Evolutionary conservation across 2,888 invertebrate genomes (phyloP), one percentile per base, ranked within the genome.

Genomic region (Serrognathus titanus): DNA sequence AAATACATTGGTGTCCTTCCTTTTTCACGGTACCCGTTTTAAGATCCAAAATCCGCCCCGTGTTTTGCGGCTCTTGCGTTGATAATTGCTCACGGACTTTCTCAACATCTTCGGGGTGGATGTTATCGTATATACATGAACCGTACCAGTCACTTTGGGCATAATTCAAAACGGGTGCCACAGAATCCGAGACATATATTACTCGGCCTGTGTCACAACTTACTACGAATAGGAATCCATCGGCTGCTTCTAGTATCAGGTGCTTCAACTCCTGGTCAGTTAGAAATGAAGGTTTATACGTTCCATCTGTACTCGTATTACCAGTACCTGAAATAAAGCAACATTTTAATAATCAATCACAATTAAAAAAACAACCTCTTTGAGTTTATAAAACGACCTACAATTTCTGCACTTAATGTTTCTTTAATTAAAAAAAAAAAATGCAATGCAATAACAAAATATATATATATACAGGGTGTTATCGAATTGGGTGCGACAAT

Each of bases 201-300:
- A 99, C 88, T 69, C 96, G 85, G 3, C 98, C 98, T 9, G 94
- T 92, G 79, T 99, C 98, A 80, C 98, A 99, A 71, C 95, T 94
- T 41, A 95, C 92, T 46, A 97, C 96, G 77, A 93, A 93, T 53
- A 99, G 83, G 80, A 99, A 99, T 2, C 99, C 99, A 81, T 99
- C 99, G 10, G 99, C 98, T 36, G 99, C 98, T 83, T 99, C 99
- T 63, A 99, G 83, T 67, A 99, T 98, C 68, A 99, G 84, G 81
- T 99, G 98, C 78, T 99, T 99, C 64, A 99, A 81, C 79, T 99
- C 99, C 79, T 99, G 97, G 80, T 99, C 99, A 53, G 98, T 98
- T 60, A 99, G 83, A 79, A 99, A 99, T 10, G 97, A 97, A 16
- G 99, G 99, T 75, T 98, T 98, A 79, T 97, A 99, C 3, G 96